Evolutionary conservation across 2,113 vertebrate species (phyloP), one percentile per base, ranked within the genome.

Genomic region (Erythrocercus mccallii): DNA sequence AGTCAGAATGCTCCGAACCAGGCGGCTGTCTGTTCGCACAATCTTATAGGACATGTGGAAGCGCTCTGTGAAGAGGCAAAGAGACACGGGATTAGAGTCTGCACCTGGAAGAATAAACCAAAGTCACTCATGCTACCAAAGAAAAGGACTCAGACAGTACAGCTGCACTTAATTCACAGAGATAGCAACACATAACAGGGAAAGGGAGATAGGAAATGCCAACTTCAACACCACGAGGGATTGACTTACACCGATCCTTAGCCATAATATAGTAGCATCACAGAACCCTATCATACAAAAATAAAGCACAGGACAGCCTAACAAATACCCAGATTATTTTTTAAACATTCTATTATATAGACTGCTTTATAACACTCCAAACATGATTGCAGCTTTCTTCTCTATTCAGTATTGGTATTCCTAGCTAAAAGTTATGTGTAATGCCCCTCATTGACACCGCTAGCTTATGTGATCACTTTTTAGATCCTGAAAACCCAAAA

Each of bases 31-130:
- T 15, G 99, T 99, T 78, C 98, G 98, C 47, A 99, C 98, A 64
- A 99, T 99, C 97, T 99, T 99, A 92, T 99, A 99, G 94, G 99
- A 98, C 98, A 99, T 97, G 91, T 97, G 98, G 95, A 99, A 99
- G 84, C 94, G 98, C 83, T 99, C 99, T 99, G 94, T 40, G 65
- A 92, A 54, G 74, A 91, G 76, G 91, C 85, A 71, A 88, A 81
- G 74, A 93, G 38, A 95, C 30, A 91, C 0, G 0, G 40, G 27
- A 15, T 94, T 88, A 93, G 37, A 62, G 53, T 19, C 37, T 84
- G 53, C 38, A 66, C 31, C 9, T 33, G 47, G 35, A 50, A 86
- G 12, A 80, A 80, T 11, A 70, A 77, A 57, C 8, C n/a, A 17
- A 68, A 79, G 40, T 20, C 48, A 70, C 11, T 38, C 15, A 18